Base-by-base conservation (phyloP, 2,113 vertebrate species). In the Equus przewalskii region DNA sequence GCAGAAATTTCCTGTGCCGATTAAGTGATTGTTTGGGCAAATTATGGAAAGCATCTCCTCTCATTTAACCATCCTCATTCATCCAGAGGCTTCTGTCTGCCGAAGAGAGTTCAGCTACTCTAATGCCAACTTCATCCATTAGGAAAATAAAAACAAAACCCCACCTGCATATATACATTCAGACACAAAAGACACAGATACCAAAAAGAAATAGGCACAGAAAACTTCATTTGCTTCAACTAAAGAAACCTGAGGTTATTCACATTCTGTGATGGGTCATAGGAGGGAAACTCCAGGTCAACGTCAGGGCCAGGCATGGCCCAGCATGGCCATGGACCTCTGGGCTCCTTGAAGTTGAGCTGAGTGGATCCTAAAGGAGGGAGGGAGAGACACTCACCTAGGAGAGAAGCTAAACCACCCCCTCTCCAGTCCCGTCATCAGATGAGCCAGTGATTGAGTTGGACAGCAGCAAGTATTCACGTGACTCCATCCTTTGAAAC, bases 21-120 rank as follows among this genome's bases (percentile, higher is more conserved):
- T 99, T 99, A 99, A 99, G 99, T 99, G 99, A 99, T 99, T 99
- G 99, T 99, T 99, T 98, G 99, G 99, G 98, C 99, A 99, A 99
- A 99, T 99, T 99, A 98, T 98, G 98, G 98, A 99, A 99, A 98
- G 97, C 96, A 98, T 98, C 98, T 99, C 94, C 96, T 97, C 98
- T 98, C 98, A 98, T 98, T 98, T 99, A 99, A 99, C 99, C 98
- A 98, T 98, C 98, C 98, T 99, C 97, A 16, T 95, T 99, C 98
- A 60, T 92, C 60, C 75, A 28, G 85, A 98, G 95, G 97, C 93
- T 98, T 58, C 96, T 98, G 98, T 99, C 97, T 98, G 98, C 98
- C 98, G 98, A 99, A 99, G 99, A 98, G 98, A 99, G 97, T 97
- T 98, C 93, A 98, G 98, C 98, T 99, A 98, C 99, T 98, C 98